Evolutionary conservation across 2,113 vertebrate genomes (phyloP), one percentile per base, ranked within the genome.

Genomic region (Dicaeum eximium): DNA sequence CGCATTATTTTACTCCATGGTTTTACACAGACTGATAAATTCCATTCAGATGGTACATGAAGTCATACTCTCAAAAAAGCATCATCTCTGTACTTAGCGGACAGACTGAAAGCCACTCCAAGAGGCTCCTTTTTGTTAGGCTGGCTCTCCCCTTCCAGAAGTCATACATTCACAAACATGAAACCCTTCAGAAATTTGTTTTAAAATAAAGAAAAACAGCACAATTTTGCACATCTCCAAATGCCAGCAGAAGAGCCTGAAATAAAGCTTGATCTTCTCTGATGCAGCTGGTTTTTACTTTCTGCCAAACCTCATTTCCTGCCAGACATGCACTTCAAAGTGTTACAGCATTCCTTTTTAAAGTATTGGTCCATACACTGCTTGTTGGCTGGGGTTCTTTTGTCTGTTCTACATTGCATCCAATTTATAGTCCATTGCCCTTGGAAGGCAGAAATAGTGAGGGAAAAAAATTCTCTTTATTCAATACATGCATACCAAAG

Each of bases 221-320:
- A 88, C 44, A 14, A 71, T 67, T 92, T 66, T 72, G 87, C 69
- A 50, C 66, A 47, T 83, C 80, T 83, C 47, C 57, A 86, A 88
- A 94, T 66, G 62, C 66, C 83, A 92, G 80, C 1, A 7, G 42
- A 83, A 78, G 65, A 88, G 65, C 56, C 75, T 84, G 62, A 93
- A 88, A 91, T 78, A 91, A 75, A 89, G 65, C 56, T 66, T 33
- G 75, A 88, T 87, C 53, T 57, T 95, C 62, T 91, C 56, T 74
- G 67, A 67, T 85, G 65, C 95, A 96, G 88, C 88, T 94, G 94
- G 72, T 88, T 93, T 91, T 87, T 14, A 60, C 91, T 95, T 86
- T 88, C 92, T 90, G 91, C 91, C 94, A 97, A 94, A 93, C 85
- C 91, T 81, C 71, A 94, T 74, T 97, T 97, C 97, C 96, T 97